Conservation (phyloP, 2,113 vertebrate species). For the Nesogale talazaci region DNA sequence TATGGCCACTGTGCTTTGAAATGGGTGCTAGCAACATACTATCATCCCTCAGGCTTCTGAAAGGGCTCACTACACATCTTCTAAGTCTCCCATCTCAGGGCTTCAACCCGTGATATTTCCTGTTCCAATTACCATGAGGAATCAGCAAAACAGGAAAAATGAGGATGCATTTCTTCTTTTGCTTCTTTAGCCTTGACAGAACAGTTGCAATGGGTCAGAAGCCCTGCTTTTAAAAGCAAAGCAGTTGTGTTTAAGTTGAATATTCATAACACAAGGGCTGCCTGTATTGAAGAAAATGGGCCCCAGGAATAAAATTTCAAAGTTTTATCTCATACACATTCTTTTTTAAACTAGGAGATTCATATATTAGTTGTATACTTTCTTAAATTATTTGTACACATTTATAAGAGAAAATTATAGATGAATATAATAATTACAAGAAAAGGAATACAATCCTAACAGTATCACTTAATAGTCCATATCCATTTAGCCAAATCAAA, state of each 20-base stretch:
- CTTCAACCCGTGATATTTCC: no score
- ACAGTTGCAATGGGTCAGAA: no score
- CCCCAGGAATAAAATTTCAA: background rate
- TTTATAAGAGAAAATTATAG: background rate
- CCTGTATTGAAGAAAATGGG: background rate
- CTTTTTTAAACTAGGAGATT: background rate
- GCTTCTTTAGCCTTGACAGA: background rate
- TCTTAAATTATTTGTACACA: background rate
- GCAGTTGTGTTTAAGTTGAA: background rate
- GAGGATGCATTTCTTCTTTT: no score
- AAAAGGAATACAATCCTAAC: background rate
- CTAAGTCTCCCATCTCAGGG: no score
- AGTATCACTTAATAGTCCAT: background rate
- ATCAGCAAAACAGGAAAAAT: no score
- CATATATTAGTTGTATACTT: background rate
- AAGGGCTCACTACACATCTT: no score
- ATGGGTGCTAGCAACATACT: no score
- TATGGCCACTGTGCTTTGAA: no score
- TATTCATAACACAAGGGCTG: background rate
- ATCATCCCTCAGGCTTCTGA: no score
- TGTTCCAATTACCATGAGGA: no score
- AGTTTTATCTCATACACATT: background rate
- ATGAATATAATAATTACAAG: conserved; percentile 10
- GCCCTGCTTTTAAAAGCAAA: background rate
- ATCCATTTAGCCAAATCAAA: background rate